phyloP scores from a whole-genome alignment of 2,888 invertebrate genomes.

The Nemoura dubitans region DNA sequence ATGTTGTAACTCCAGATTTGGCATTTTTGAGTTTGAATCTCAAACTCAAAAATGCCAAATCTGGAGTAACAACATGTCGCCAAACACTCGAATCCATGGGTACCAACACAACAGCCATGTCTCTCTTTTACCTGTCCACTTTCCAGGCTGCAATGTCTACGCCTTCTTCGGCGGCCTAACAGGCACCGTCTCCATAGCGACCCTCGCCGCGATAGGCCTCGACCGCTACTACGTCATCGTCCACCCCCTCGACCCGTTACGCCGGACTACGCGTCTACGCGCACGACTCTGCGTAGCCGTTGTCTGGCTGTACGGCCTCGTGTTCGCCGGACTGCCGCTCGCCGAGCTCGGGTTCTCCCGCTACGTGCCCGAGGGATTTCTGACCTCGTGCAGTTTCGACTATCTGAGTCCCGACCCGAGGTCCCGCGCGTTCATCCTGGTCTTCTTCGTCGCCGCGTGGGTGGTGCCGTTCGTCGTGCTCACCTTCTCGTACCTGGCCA shows the following conservation, averaged over 20 bases:
- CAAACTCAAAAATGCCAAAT: too few species aligned
- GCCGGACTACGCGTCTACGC: conserved; percentile 69
- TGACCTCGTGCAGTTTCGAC: conserved; percentile 87
- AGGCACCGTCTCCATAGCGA: conserved; percentile 83
- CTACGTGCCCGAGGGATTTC: conserved; percentile 85
- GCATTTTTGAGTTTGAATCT: too few species aligned
- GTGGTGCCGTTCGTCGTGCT: conserved; percentile 76
- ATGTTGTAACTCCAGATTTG: too few species aligned
- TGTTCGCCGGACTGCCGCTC: conserved; percentile 76
- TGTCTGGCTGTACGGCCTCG: conserved; percentile 78
- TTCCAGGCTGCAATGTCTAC: conserved; percentile 77
- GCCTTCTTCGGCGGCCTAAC: conserved; percentile 84
- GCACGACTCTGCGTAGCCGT: conserved; percentile 69
- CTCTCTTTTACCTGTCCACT: too few species aligned
- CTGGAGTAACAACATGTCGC: too few species aligned
- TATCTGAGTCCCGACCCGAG: conserved; percentile 66
- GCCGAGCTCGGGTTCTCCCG: conserved; percentile 68
- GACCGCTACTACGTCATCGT: conserved; percentile 86
- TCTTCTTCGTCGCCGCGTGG: conserved; percentile 81
- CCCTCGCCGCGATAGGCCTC: conserved; percentile 80
- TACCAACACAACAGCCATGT: too few species aligned
- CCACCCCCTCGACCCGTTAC: conserved; percentile 75
- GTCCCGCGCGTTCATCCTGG: conserved; percentile 75
- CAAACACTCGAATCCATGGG: too few species aligned
- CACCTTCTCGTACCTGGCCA: conserved; percentile 76